Conservation (phyloP, 1,140 invertebrate genomes). For the Drosophila ironensis region DNA sequence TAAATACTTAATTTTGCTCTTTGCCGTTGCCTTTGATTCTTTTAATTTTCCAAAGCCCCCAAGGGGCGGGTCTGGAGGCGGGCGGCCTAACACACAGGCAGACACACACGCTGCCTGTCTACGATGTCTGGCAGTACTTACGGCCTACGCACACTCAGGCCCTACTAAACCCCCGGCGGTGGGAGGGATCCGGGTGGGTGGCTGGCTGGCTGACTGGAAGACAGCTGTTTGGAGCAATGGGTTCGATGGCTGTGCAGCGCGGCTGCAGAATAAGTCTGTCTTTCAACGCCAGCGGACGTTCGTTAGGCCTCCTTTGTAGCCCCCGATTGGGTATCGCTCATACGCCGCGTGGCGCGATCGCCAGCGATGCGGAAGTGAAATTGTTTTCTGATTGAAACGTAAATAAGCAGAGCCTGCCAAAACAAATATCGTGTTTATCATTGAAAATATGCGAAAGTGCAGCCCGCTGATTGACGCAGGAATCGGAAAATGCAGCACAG, state of each 20-base stretch:
- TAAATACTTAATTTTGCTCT: conserved; percentile 78
- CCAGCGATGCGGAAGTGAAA: conserved; percentile 36
- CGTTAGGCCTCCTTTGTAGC: background rate
- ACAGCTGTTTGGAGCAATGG: conserved; percentile 65
- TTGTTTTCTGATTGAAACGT: conserved; percentile 72
- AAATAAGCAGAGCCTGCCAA: conserved; percentile 66
- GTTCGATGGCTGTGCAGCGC: conserved; percentile 46
- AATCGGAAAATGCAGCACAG: too few species aligned
- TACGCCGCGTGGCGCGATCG: conserved; percentile 70
- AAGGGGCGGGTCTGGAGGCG: background rate
- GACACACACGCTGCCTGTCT: conserved; percentile 19
- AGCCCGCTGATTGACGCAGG: conserved; percentile 44
- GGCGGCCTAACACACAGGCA: conserved; percentile 21
- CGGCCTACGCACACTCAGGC: conserved; percentile 59
- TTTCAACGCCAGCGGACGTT: conserved; percentile 63
- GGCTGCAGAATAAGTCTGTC: conserved; percentile 70
- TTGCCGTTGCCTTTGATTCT: conserved; percentile 76
- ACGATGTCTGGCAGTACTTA: conserved; percentile 64
- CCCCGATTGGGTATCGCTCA: conserved; percentile 38
- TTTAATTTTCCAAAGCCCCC: conserved; percentile 67
- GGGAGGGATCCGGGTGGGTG: background rate
- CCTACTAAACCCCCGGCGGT: background rate
- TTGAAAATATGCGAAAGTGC: conserved; percentile 43
- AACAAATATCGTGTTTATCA: conserved; percentile 67
- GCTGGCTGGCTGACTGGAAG: conserved; percentile 64